Percentiles rank a stretch among this genome's conserved stretches.
These are phyloP conservation scores for Motacilla alba DNA, from an alignment of 2,113 vertebrate species.

Conservation along the genomic window DNA sequence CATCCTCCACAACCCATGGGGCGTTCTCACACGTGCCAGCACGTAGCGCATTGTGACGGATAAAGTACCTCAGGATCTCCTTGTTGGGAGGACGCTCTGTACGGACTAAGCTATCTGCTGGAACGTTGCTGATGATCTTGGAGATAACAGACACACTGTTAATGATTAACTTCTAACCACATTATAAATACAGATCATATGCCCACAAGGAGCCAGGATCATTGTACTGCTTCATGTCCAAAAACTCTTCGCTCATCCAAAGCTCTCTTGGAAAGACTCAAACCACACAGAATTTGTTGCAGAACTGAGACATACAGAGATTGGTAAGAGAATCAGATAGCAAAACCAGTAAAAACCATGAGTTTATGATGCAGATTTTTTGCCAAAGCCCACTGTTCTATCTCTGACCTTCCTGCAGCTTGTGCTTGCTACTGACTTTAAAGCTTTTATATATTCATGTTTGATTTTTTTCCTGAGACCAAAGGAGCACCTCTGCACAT, in stretches of 20 bases:
- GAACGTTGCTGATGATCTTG: slow-evolving; percentile 92
- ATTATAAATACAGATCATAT: neutral
- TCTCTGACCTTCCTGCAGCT: neutral
- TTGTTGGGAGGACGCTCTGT: slow-evolving; percentile 97
- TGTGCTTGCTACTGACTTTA: neutral
- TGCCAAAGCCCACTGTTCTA: neutral
- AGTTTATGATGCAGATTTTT: neutral
- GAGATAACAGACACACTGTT: neutral
- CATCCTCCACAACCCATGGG: slow-evolving; percentile 96
- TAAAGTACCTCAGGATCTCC: slow-evolving; percentile 97
- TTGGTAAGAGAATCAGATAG: neutral
- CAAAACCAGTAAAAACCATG: rapidly evolving
- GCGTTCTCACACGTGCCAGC: slow-evolving; percentile 90
- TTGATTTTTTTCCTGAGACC: neutral
- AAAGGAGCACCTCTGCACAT: neutral
- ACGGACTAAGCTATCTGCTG: slow-evolving; percentile 87
- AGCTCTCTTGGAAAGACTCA: neutral
- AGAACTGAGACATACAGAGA: neutral
- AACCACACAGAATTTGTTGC: neutral
- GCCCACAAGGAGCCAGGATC: neutral
- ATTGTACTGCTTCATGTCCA: neutral
- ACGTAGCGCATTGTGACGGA: slow-evolving; percentile 89
- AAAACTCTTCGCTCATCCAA: neutral
- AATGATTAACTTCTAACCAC: neutral
- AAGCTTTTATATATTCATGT: neutral